Percentiles rank a stretch among this genome's conserved stretches.
These are phyloP conservation scores for Microvelia longipes DNA, from an alignment of 1,140 invertebrate genomes.

Conservation along the genomic window DNA sequence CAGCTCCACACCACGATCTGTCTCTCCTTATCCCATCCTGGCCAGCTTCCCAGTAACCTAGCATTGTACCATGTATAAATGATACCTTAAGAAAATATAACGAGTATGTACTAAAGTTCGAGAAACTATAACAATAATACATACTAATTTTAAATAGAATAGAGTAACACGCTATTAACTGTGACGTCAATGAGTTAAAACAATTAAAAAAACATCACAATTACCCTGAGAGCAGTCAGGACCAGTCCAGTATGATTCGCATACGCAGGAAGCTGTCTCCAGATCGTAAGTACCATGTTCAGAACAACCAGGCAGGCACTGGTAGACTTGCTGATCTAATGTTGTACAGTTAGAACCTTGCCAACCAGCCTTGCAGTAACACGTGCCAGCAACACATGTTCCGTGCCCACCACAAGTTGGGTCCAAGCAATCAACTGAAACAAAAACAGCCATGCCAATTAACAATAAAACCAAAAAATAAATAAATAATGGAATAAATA, in stretches of 20 bases:
- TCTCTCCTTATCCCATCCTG: too few relatives aligned
- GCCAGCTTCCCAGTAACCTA: too few relatives aligned
- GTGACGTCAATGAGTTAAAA: too few relatives aligned
- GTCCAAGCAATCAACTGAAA: slow-evolving; percentile 65
- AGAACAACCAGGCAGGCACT: slow-evolving; percentile 76
- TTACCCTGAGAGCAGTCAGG: slow-evolving; percentile 78
- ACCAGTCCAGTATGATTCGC: slow-evolving; percentile 77
- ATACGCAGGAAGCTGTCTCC: slow-evolving; percentile 69
- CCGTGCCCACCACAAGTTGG: slow-evolving; percentile 81
- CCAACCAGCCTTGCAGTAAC: slow-evolving; percentile 90
- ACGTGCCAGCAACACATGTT: slow-evolving; percentile 79
- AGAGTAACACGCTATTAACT: too few relatives aligned
- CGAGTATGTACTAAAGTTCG: too few relatives aligned
- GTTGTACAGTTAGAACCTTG: slow-evolving; percentile 75
- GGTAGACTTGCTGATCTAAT: slow-evolving; percentile 72
- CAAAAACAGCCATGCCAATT: slow-evolving; percentile 1
- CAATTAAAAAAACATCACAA: background rate
- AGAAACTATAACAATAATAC: too few relatives aligned
- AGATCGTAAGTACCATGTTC: slow-evolving; percentile 79
- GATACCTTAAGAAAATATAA: too few relatives aligned
- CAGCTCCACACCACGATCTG: too few relatives aligned
- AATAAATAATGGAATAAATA: background rate
- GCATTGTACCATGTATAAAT: too few relatives aligned
- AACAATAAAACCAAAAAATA: too few relatives aligned
- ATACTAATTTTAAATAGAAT: too few relatives aligned